Evolutionary conservation across 2,888 invertebrate species (phyloP), one percentile per base, ranked within the genome.

Genomic region (Drosophila aldrichi): DNA sequence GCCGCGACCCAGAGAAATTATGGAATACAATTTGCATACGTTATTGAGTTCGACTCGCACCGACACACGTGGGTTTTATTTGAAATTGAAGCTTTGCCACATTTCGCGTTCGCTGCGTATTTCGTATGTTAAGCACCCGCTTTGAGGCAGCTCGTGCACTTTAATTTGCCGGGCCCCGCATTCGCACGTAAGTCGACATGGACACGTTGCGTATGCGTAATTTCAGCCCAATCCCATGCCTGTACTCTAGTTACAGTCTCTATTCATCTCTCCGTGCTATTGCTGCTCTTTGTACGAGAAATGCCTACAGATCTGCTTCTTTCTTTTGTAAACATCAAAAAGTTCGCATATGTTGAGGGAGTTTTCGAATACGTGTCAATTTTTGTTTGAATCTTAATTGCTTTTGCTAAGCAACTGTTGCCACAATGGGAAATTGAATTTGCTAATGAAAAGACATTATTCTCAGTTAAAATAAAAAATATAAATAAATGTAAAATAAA

Each of bases 21-120:
- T 66, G 46, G 62, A 62, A 64, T 70, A 74, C 18, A 62, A 77
- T 77, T 77, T 77, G 63, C 78, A 77, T 74, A 77, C 48, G 49
- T 78, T 67, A 74, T 74, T 64, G 48, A 38, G 56, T 38, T 40
- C 16, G 41, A 29, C 40, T 38, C 32, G 56, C 58, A 3, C 44
- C 22, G 29, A 29, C 51, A 20, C 58, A 70, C 66, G 54, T 70
- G 63, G 14, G 66, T 36, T 64, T 70, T 61, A 70, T 77, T 54
- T 73, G 65, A 63, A 66, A 74, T 70, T 70, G 40, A 67, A 70
- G 48, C 55, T 29, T 55, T 54, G 54, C 40, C 8, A 52, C 46
- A 57, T 34, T 58, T 57, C 32, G 14, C 40, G 18, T 20, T 25
- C 34, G 7, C 16, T 32, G 25, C 54, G 54, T 25, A 51, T 52